phyloP scores from a whole-genome alignment of 2,113 vertebrate genomes.

The Accipiter virgatus region DNA sequence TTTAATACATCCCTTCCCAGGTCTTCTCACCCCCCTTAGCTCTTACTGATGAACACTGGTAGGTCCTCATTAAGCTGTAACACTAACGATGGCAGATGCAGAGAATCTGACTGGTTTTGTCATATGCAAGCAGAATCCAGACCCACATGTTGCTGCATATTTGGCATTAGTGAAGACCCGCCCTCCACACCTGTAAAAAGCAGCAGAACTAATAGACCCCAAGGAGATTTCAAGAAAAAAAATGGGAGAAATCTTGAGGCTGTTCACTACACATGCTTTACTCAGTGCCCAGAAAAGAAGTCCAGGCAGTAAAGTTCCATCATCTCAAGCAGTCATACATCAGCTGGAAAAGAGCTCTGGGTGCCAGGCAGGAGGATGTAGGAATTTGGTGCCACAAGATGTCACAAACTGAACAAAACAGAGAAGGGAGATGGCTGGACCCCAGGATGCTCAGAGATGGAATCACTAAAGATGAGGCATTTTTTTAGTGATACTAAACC shows the following conservation, averaged over 20 bases:
- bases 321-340: accelerated
- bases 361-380: background rate
- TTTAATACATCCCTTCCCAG: background rate
- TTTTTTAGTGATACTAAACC: background rate
- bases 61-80: background rate
- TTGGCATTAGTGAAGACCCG: background rate
- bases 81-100: accelerated
- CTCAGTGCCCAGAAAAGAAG: background rate
- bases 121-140: background rate
- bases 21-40: background rate
- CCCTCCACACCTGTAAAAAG: background rate
- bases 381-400: background rate
- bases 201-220: background rate
- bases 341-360: background rate
- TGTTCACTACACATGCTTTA: background rate
- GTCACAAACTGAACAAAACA: background rate
- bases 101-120: background rate
- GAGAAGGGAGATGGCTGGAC: background rate
- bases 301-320: background rate
- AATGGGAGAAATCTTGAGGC: background rate
- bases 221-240: background rate
- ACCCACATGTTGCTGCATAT: background rate
- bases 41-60: background rate
- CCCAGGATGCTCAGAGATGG: too few relatives aligned
- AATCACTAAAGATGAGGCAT: background rate